These are phyloP conservation scores for Piscicola geometra DNA, from an alignment of 2,888 invertebrate species.

Conservation along the genomic window DNA sequence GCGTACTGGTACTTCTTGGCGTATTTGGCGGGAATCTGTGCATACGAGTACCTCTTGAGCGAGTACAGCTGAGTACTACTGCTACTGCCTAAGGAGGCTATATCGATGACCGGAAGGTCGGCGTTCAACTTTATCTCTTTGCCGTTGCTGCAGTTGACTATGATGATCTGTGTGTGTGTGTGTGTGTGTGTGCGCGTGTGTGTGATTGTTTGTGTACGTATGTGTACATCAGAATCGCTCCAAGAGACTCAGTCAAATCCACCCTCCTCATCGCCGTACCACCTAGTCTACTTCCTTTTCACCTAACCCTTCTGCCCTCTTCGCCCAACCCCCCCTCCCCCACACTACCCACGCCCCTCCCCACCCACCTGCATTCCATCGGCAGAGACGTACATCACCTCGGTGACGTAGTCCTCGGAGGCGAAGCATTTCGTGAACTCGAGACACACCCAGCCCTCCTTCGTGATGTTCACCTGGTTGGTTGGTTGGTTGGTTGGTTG, in stretches of 20 bases:
- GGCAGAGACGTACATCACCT: slow-evolving; percentile 79
- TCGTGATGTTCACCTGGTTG: slow-evolving; percentile 62
- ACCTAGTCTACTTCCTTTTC: too few species aligned
- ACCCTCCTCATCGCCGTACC: too few species aligned
- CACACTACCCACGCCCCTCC: not conserved
- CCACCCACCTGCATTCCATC: slow-evolving; percentile 70
- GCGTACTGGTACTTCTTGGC: slow-evolving; percentile 90
- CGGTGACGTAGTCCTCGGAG: slow-evolving; percentile 67
- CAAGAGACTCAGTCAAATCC: too few species aligned
- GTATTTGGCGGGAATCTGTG: slow-evolving; percentile 77
- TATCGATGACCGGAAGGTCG: not conserved
- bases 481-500: not conserved
- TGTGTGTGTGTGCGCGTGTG: too few species aligned
- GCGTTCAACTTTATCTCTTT: not conserved
- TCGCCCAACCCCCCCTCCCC: too few species aligned
- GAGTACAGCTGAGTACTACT: too few species aligned
- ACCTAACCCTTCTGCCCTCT: too few species aligned
- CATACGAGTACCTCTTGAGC: slow-evolving; percentile 59
- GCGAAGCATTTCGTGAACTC: slow-evolving; percentile 74
- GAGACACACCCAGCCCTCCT: slow-evolving; percentile 73
- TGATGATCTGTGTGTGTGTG: not conserved
- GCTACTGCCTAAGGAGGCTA: not conserved
- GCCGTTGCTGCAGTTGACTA: not conserved
- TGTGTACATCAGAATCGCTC: too few species aligned
- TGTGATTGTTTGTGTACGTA: too few species aligned